Percentiles rank a stretch among this genome's conserved stretches.
These are phyloP conservation scores for Cactoblastis cactorum DNA, from an alignment of 2,888 invertebrate genomes.

Conservation along the genomic window DNA sequence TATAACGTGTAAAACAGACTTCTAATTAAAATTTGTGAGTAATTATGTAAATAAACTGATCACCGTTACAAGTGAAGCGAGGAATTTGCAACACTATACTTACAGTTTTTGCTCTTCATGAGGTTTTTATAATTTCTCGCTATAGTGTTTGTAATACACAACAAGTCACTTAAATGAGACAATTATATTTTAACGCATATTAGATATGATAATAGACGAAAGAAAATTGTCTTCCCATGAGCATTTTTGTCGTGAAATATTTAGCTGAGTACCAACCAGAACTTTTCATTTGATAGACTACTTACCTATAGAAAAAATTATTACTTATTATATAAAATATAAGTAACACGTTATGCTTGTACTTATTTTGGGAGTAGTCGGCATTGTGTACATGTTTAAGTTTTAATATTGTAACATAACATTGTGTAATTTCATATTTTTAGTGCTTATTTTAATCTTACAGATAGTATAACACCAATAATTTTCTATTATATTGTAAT, in stretches of 20 bases:
- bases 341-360: too few species aligned
- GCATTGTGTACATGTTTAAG: too few species aligned
- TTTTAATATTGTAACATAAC: too few species aligned
- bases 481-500: too few species aligned
- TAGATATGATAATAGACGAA: neutral
- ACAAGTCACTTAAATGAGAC: neutral
- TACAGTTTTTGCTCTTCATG: constrained; percentile 5
- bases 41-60: constrained; percentile 8
- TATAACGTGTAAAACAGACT: neutral
- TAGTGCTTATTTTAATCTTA: too few species aligned
- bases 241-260: neutral
- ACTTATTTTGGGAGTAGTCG: too few species aligned
- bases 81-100: constrained; percentile 4
- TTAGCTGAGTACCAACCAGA: too few species aligned
- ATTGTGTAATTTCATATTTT: too few species aligned
- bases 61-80: neutral
- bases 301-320: too few species aligned
- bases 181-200: constrained; percentile 3
- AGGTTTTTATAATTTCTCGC: constrained; percentile 6
- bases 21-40: neutral
- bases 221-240: neutral
- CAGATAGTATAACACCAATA: too few species aligned
- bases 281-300: too few species aligned
- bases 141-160: neutral
- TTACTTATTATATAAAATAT: too few species aligned